Evolutionary conservation across 2,888 invertebrate species (phyloP).

Genomic region (Agrochola lota): DNA sequence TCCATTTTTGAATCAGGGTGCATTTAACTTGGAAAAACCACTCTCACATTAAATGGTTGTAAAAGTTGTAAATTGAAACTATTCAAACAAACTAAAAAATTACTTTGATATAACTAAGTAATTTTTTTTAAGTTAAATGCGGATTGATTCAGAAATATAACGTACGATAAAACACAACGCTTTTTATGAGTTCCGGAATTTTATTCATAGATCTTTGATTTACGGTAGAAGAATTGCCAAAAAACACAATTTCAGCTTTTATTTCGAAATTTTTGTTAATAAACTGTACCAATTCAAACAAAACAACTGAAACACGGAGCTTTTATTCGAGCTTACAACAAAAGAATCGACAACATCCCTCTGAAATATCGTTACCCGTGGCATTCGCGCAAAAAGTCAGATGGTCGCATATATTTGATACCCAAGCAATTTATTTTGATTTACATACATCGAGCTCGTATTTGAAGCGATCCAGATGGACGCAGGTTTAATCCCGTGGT

Average conservation of each 20-base stretch:
- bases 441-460: conserved; percentile 46
- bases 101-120: too few relatives aligned
- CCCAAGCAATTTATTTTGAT: conserved; percentile 58
- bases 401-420: conserved; percentile 45
- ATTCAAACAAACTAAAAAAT: neutral
- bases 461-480: conserved; percentile 62
- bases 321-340: conserved; percentile 43
- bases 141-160: conserved; percentile 13
- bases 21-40: too few relatives aligned
- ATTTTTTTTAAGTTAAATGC: neutral
- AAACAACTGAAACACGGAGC: conserved; percentile 27
- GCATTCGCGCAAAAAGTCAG: conserved; percentile 49
- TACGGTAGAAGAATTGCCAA: conserved; percentile 17
- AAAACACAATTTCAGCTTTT: conserved; percentile 19
- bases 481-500: conserved; percentile 66
- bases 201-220: conserved; percentile 36
- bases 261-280: conserved; percentile 36
- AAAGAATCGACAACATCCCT: conserved; percentile 42
- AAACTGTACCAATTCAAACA: conserved; percentile 25
- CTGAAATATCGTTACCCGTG: conserved; percentile 45
- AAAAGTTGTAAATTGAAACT: neutral
- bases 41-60: too few relatives aligned
- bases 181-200: conserved; percentile 36
- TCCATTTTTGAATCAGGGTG: too few relatives aligned
- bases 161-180: conserved; percentile 3